Evolutionary conservation across 2,113 vertebrate species (phyloP).

Genomic region (Ctenomys sociabilis): DNA sequence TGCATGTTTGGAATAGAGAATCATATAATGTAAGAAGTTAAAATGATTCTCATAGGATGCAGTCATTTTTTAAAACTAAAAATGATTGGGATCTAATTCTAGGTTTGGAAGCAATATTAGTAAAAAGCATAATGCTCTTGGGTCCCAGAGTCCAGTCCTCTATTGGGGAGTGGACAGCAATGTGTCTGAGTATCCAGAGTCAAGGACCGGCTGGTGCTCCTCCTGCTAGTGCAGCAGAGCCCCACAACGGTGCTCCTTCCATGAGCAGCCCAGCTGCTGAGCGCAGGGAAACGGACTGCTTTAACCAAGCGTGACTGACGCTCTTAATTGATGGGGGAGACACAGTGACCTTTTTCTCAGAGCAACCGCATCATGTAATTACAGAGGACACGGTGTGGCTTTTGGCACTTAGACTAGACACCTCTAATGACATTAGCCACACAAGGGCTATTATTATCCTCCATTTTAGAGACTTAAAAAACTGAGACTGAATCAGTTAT

Average conservation of each 20-base stretch:
- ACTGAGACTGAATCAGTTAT: conserved; percentile 66
- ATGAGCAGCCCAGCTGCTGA: conserved; percentile 12
- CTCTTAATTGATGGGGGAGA: conserved; percentile 75
- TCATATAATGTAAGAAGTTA: neutral
- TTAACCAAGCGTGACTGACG: conserved; percentile 75
- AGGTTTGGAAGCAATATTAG: neutral
- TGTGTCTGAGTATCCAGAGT: neutral
- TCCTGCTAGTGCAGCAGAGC: neutral
- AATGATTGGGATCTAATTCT: conserved; percentile 25
- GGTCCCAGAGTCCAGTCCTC: neutral
- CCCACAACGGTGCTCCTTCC: neutral
- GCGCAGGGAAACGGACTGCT: conserved; percentile 19
- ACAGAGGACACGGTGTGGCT: conserved; percentile 65
- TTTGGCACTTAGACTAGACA: conserved; percentile 74
- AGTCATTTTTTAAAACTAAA: neutral
- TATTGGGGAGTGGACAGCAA: neutral
- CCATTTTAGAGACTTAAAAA: conserved; percentile 72
- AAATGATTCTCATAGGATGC: neutral
- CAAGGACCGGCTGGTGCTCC: neutral
- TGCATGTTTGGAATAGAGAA: conserved; percentile 8
- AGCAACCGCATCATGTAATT: conserved; percentile 76
- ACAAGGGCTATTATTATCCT: conserved; percentile 72
- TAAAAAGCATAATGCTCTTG: neutral
- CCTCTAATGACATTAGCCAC: conserved; percentile 71
- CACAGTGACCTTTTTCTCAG: conserved; percentile 72